phyloP scores from a whole-genome alignment of 2,797 vertebrate species.

The Knipowitschia caucasica region DNA sequence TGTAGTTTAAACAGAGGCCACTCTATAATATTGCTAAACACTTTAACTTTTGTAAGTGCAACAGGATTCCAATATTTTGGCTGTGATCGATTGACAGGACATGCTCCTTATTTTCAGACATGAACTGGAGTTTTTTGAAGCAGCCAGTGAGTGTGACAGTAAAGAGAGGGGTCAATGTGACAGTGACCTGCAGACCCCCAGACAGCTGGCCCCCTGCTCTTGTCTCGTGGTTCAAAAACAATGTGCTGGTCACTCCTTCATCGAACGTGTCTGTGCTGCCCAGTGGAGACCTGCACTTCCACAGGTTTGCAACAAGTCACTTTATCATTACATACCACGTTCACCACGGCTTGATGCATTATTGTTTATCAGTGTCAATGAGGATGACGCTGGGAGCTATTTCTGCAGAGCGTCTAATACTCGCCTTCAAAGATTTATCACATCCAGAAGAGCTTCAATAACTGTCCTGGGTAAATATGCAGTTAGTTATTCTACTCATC shows the following conservation, averaged over 20 bases:
- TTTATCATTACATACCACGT: background rate
- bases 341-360: background rate
- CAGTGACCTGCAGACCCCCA: slow-evolving; percentile 70
- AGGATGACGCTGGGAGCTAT: slow-evolving; percentile 68
- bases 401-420: slow-evolving; percentile 74
- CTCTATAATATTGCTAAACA: no score
- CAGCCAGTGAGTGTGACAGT: slow-evolving; percentile 66
- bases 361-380: slow-evolving; percentile 58
- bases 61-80: no score
- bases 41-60: no score
- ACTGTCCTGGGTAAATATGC: slow-evolving; percentile 65
- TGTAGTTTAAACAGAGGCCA: no score
- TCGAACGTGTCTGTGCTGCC: slow-evolving; percentile 40
- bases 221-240: slow-evolving; percentile 77
- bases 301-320: slow-evolving; percentile 54
- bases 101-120: slow-evolving; percentile 51
- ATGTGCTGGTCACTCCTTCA: slow-evolving; percentile 44
- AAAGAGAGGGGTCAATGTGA: slow-evolving; percentile 59
- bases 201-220: slow-evolving; percentile 62
- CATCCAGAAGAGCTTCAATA: slow-evolving; percentile 62
- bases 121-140: slow-evolving; percentile 70
- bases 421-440: slow-evolving; percentile 63
- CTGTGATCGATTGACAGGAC: background rate
- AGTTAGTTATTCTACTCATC: background rate
- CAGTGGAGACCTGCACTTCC: slow-evolving; percentile 72